Percentiles rank a stretch among this genome's conserved stretches.
Conservation (phyloP, 2,888 invertebrate genomes). For the Nephrotoma flavescens region DNA sequence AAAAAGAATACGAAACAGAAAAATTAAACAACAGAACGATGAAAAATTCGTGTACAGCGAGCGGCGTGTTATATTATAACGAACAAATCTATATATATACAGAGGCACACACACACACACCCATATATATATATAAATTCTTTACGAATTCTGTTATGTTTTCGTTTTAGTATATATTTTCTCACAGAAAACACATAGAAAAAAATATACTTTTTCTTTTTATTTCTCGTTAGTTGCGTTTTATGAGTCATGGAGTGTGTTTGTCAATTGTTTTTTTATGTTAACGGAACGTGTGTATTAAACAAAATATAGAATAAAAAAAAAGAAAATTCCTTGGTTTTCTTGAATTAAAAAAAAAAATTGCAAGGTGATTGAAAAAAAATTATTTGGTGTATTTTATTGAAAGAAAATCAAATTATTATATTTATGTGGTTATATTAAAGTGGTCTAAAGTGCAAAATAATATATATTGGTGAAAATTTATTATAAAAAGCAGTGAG, state of each 20-base stretch:
- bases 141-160: background rate
- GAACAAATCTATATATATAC: too few species aligned
- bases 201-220: background rate
- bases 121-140: background rate
- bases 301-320: background rate
- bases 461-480: background rate
- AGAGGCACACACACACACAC: too few species aligned
- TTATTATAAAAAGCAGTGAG: background rate
- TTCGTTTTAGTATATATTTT: background rate
- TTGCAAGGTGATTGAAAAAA: background rate
- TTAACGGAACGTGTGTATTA: background rate
- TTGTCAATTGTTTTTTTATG: background rate
- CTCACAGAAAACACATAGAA: background rate
- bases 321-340: background rate
- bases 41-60: background rate
- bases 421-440: background rate
- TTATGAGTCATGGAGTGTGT: constrained; percentile 1
- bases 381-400: background rate
- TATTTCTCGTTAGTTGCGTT: background rate
- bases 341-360: background rate
- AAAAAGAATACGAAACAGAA: background rate
- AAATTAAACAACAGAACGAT: background rate
- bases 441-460: background rate
- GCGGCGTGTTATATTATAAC: background rate
- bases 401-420: background rate